phyloP scores from a whole-genome alignment of 2,888 invertebrate genomes.

The Leptothorax acervorum region DNA sequence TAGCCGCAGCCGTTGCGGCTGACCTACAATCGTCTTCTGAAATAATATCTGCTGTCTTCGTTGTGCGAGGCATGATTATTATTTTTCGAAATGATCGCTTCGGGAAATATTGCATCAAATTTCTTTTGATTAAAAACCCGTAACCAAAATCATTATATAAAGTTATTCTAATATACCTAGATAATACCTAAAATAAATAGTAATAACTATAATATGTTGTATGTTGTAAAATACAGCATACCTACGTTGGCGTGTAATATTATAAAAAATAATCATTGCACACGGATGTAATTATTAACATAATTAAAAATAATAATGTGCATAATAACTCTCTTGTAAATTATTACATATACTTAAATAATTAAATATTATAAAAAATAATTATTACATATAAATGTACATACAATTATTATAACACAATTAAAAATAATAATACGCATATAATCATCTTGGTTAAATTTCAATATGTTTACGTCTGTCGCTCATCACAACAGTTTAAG shows the following conservation, averaged over 20 bases:
- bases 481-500: not conserved
- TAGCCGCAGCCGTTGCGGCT: slow-evolving; percentile 52
- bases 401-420: not conserved
- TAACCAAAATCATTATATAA: not conserved
- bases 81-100: slow-evolving; percentile 20
- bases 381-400: not conserved
- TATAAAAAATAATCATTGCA: not conserved
- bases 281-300: not conserved
- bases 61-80: slow-evolving; percentile 2
- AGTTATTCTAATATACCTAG: not conserved
- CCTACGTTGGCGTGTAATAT: not conserved
- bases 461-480: not conserved
- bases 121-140: not conserved
- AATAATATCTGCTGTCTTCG: slow-evolving; percentile 51
- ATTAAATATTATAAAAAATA: not conserved
- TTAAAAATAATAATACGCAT: not conserved
- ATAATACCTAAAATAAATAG: not conserved
- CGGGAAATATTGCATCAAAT: not conserved
- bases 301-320: not conserved
- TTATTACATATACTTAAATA: not conserved
- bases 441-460: not conserved
- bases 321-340: not conserved
- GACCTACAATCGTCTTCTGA: slow-evolving; percentile 62
- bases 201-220: not conserved
- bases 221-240: not conserved